These are phyloP conservation scores for Holothuria leucospilota DNA, from an alignment of 53 echinoderm and acorn worm genomes.

Conservation along the genomic window DNA sequence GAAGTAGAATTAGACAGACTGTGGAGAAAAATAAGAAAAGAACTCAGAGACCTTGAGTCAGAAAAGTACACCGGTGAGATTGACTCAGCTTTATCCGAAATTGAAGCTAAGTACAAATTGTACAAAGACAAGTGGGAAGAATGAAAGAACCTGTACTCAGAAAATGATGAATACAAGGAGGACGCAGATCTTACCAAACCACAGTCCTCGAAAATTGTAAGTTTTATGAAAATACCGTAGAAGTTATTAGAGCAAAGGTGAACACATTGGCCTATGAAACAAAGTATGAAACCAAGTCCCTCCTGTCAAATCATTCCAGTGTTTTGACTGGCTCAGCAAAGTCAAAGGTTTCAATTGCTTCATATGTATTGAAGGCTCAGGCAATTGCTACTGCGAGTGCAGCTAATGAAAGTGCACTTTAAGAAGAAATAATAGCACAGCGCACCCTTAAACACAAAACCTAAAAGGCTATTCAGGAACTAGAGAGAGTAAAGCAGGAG, in stretches of 20 bases:
- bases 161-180: constrained; percentile 15
- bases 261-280: no score
- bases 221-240: background rate
- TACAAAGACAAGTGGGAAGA: no score
- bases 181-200: constrained; percentile 3
- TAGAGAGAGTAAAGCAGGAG: constrained; percentile 25
- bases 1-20: background rate
- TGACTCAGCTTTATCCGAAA: background rate
- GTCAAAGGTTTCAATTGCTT: background rate
- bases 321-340: background rate
- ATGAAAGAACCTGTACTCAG: background rate
- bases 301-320: no score
- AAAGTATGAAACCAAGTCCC: no score
- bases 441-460: constrained; percentile 26
- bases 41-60: no score
- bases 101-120: no score
- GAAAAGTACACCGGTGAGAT: background rate
- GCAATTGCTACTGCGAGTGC: no score
- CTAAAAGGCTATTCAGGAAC: constrained; percentile 20
- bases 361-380: constrained; percentile 2
- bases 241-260: no score
- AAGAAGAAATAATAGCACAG: constrained; percentile 47
- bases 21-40: no score
- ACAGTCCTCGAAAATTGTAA: constrained; percentile 39
- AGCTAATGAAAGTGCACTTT: constrained; percentile 50